Evolutionary conservation across 2,797 vertebrate genomes (phyloP).

Genomic region (Aerospiza tachiro): DNA sequence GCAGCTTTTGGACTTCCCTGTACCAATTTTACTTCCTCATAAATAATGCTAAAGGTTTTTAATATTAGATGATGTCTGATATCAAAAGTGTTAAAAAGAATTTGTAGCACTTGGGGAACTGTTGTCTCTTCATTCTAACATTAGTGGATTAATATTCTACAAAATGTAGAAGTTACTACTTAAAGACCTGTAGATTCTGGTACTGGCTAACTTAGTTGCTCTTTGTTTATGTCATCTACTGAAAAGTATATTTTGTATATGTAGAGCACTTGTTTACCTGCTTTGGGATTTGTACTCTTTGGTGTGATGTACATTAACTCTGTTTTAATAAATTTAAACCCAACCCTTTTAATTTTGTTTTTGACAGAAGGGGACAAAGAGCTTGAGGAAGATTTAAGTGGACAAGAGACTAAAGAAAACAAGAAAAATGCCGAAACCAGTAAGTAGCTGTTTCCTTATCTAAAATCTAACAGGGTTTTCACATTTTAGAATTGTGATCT

Average conservation of each 20-base stretch:
- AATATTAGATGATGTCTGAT: neutral
- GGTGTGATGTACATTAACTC: neutral
- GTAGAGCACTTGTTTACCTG: neutral
- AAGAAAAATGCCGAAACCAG: slow-evolving; percentile 91
- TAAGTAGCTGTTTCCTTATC: slow-evolving; percentile 72
- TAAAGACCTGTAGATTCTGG: neutral
- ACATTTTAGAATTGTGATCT: neutral
- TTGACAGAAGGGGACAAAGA: slow-evolving; percentile 50
- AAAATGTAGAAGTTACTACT: neutral
- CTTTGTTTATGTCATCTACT: neutral
- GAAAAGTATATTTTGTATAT: neutral
- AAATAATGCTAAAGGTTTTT: neutral
- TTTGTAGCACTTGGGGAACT: neutral
- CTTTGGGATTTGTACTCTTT: neutral
- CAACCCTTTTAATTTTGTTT: slow-evolving; percentile 1
- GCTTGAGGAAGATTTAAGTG: slow-evolving; percentile 38
- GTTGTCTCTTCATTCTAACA: neutral
- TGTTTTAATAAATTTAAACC: neutral
- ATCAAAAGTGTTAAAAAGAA: neutral
- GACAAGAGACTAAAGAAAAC: slow-evolving; percentile 69
- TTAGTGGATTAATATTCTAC: neutral
- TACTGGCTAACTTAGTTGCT: neutral
- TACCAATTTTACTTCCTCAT: neutral
- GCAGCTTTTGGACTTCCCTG: neutral
- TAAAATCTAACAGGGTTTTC: neutral